Base-by-base conservation (phyloP, 2,113 vertebrate species). In the Euleptes europaea region DNA sequence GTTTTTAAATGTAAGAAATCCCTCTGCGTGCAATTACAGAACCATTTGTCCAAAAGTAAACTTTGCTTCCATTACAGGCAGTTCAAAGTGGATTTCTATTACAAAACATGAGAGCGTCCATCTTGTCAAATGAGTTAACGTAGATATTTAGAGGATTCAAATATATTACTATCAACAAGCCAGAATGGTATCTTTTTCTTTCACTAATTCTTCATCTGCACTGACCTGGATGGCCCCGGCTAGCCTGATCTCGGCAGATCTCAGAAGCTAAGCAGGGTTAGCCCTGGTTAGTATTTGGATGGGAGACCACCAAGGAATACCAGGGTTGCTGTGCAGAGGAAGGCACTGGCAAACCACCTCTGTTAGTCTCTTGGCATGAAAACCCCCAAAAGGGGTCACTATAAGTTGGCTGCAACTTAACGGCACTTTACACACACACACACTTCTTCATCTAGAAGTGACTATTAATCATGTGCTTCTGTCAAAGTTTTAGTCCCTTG, bases 1-100 rank as follows among this genome's bases (percentile, higher is more conserved):
- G 4, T 31, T 63, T 49, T 31, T 71, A 71, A 6, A 81, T 40
- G 1, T 42, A 90, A 74, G 74, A 90, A 91, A 93, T 81, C 47
- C 47, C 79, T 66, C 33, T 74, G 60, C 72, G 67, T n/a, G 47
- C 80, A 26, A 44, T 44, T 44, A 44, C 44, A 4, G 40, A 72
- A 89, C 71, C 40, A 13, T 0, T 67, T 82, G 11, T 38, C 40
- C 47, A 85, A 63, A 79, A 83, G 11, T 49, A 19, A 49, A 23
- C 75, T 80, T 85, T 72, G 40, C 0, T 44, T 70, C 31, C 5
- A 71, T 28, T 14, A 0, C 0, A 1, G 63, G 49, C 28, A 80
- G 21, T 75, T 57, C 23, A 5, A 57, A 51, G 67, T 15, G 21
- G 35, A 38, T 51, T 84, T 67, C 31, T 76, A 60, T 44, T 73